Evolutionary conservation across 2,113 vertebrate species (phyloP), one percentile per base, ranked within the genome.

Genomic region (Oophaga pumilio): DNA sequence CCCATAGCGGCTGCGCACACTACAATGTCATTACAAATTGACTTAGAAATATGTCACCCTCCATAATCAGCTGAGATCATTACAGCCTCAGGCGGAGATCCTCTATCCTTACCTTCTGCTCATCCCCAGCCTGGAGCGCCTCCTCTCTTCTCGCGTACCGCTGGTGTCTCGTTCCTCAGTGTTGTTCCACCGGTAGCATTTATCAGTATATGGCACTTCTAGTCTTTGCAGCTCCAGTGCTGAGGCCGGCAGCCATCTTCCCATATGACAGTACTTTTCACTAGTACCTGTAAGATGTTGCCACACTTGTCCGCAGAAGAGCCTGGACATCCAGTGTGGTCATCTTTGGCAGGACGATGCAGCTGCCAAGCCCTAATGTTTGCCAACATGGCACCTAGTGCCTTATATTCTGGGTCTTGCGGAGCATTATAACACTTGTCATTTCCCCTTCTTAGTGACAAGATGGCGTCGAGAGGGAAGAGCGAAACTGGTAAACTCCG

Each of bases 381-480:
- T 56, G 9, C 53, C 53, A 56, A 56, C 53, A 56, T 56, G 12
- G 8, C 8, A 56, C 8, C 53, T 56, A 9, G 53, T 9, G 7
- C 53, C 53, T 56, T 1, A 56, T 8, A 56, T 56, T 56, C 64
- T 4, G 8, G 60, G 64, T 66, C n/a, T 8, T 66, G 64, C 2
- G 64, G 64, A 50, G 15, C 1, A 52, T 53, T 76, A 1, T 52
- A 22, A 52, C 7, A 6, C 5, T 62, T 22, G 12, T 22, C 7
- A 18, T 81, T 62, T 62, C 8, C 17, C 22, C 1, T 49, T 43
- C 57, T 62, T 22, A 81, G 78, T 28, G 26, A 43, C 24, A 81
- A 94, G 88, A 99, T 99, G 98, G 98, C 98, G 91, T 99, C 98
- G 83, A 97, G 98, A 60, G 98, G 97, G 84, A 96, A 96, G 93